A percentile compares a stretch with the other conserved stretches of the same genome.
These are phyloP conservation scores for Pseudanteris insignis DNA, from an alignment of 2,888 invertebrate species.

Conservation along the genomic window DNA sequence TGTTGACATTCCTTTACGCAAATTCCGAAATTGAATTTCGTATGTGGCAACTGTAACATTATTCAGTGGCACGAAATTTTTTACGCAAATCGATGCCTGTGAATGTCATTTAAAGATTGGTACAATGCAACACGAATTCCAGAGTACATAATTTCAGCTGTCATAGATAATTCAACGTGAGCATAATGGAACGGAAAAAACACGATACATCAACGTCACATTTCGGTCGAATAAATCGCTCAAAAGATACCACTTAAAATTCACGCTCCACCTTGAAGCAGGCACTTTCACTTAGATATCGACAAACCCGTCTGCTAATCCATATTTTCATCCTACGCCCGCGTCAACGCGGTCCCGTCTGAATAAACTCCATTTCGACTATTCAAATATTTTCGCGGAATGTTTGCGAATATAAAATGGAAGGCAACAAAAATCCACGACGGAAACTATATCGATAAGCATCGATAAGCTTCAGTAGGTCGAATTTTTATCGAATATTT, in stretches of 20 bases:
- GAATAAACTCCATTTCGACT: constrained; percentile 22
- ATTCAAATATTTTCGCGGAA: constrained; percentile 13
- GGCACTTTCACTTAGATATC: constrained; percentile 19
- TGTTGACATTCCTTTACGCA: too few species aligned
- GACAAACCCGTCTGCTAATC: constrained; percentile 25
- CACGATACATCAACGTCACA: constrained; percentile 34
- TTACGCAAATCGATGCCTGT: neutral
- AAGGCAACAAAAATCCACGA: too few species aligned
- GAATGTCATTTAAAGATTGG: constrained; percentile 6
- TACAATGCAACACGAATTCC: constrained; percentile 12
- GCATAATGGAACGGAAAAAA: constrained; percentile 30
- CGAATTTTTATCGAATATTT: too few species aligned
- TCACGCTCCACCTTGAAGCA: constrained; percentile 11
- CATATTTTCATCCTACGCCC: constrained; percentile 21
- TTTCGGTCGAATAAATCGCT: constrained; percentile 24
- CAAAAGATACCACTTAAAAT: constrained; percentile 32
- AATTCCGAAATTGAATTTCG: neutral
- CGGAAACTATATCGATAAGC: too few species aligned
- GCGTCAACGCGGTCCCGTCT: constrained; percentile 2
- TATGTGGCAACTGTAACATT: too few species aligned
- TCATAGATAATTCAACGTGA: constrained; percentile 14
- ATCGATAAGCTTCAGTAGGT: too few species aligned
- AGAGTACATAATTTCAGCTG: constrained; percentile 16
- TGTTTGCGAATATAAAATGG: too few species aligned
- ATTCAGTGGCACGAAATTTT: too few species aligned